Percentiles rank a stretch among this genome's conserved stretches.
These are phyloP conservation scores for Xerus rutilus DNA, from an alignment of 2,797 vertebrate genomes.

Conservation along the genomic window DNA sequence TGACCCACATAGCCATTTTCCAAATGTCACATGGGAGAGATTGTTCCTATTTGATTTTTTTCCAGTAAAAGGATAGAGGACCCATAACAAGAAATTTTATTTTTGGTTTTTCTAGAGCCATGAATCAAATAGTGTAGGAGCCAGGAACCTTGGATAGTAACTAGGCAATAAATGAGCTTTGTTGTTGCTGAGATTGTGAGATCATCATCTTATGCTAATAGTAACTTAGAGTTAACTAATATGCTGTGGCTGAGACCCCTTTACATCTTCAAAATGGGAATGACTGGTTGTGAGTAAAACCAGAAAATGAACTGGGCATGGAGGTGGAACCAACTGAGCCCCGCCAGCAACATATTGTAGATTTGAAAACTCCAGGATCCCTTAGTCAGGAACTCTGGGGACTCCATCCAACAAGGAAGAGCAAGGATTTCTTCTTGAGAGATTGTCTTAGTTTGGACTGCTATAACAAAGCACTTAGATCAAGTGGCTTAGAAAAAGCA, in stretches of 20 bases:
- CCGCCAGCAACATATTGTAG: neutral
- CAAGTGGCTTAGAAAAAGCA: neutral
- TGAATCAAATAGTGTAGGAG: neutral
- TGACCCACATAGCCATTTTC: neutral
- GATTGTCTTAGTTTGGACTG: neutral
- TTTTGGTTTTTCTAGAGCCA: neutral
- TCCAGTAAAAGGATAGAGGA: neutral
- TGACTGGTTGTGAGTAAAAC: neutral
- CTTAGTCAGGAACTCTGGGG: too few species aligned
- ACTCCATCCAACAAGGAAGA: neutral
- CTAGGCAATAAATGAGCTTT: neutral
- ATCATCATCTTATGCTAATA: neutral
- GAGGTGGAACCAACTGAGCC: neutral
- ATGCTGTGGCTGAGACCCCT: neutral
- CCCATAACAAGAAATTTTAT: neutral
- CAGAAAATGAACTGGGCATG: neutral
- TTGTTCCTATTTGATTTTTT: neutral
- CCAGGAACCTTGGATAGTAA: neutral
- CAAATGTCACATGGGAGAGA: fast-evolving
- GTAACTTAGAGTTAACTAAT: neutral
- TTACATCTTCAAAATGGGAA: neutral
- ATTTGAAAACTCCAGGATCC: too few species aligned
- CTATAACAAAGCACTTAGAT: neutral
- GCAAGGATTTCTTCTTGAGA: neutral
- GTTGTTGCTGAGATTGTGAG: neutral